Percentiles rank a stretch among this genome's conserved stretches.
phyloP scores from a whole-genome alignment of 1,140 invertebrate species.

The Tribolium castaneum region DNA sequence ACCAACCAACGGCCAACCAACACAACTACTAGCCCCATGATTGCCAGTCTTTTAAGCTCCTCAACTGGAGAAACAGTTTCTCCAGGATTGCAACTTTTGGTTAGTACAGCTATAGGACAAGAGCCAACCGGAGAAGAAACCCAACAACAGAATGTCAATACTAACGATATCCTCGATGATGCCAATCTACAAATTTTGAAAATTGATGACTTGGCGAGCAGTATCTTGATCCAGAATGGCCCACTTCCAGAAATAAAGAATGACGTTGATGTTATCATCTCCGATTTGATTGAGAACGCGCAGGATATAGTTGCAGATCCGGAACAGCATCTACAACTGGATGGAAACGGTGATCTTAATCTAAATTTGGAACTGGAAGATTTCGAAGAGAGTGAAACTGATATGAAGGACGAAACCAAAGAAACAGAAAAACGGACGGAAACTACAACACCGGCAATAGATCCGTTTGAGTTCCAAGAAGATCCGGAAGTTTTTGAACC shows the following conservation, averaged over 20 bases:
- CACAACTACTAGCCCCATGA: conserved; percentile 65
- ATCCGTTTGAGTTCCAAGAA: conserved; percentile 64
- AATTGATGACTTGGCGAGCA: conserved; percentile 61
- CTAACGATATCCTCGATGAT: conserved; percentile 57
- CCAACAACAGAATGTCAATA: conserved; percentile 45
- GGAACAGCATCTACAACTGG: conserved; percentile 60
- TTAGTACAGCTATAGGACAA: conserved; percentile 62
- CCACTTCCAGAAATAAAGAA: conserved; percentile 62
- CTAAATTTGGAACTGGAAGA: conserved; percentile 61
- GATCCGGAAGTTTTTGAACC: conserved; percentile 59
- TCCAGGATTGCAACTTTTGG: conserved; percentile 64
- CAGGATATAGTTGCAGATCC: conserved; percentile 61
- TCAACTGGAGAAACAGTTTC: conserved; percentile 65
- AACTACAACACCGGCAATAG: conserved; percentile 65
- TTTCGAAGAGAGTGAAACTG: conserved; percentile 55
- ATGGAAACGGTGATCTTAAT: conserved; percentile 61
- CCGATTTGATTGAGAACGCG: conserved; percentile 61
- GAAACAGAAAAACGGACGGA: conserved; percentile 50
- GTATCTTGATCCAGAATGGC: conserved; percentile 59
- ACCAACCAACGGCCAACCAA: conserved; percentile 54
- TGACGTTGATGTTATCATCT: conserved; percentile 62
- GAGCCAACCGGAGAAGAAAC: conserved; percentile 59
- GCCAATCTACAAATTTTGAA: conserved; percentile 58
- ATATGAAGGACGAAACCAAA: conserved; percentile 45
- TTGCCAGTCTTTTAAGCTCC: conserved; percentile 69